Conservation (phyloP, 2,113 vertebrate species). For the Cololabis saira region DNA sequence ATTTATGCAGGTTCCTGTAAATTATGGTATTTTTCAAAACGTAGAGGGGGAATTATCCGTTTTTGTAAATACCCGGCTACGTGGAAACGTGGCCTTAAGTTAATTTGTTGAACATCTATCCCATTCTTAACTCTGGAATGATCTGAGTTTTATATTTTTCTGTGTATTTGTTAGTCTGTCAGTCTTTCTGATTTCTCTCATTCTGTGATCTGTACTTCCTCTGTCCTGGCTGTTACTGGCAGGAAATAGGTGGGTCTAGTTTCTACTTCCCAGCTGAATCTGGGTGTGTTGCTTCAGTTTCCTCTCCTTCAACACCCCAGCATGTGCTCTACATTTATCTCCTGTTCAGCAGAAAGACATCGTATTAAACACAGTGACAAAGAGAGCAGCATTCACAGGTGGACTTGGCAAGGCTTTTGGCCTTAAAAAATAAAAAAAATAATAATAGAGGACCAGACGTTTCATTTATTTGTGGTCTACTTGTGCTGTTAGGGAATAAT, state of each 20-base stretch:
- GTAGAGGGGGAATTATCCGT: too few relatives aligned
- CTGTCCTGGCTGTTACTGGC: constrained; percentile 42
- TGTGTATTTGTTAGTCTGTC: not conserved
- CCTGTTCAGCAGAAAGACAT: not conserved
- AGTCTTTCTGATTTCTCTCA: constrained; percentile 22
- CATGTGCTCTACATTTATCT: constrained; percentile 30
- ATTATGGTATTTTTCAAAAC: too few relatives aligned
- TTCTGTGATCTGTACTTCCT: constrained; percentile 35
- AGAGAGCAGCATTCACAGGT: not conserved
- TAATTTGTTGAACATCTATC: too few relatives aligned
- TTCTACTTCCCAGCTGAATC: constrained; percentile 56
- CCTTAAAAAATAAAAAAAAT: too few relatives aligned
- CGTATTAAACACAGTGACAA: not conserved
- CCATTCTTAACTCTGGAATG: not conserved
- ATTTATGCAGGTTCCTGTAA: too few relatives aligned
- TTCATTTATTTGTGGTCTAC: too few relatives aligned
- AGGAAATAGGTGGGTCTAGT: constrained; percentile 64
- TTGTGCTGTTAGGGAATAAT: too few relatives aligned
- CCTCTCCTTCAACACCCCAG: constrained; percentile 37
- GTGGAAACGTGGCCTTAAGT: too few relatives aligned
- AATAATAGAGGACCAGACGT: too few relatives aligned
- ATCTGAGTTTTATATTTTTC: not conserved
- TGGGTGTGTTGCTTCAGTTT: constrained; percentile 65
- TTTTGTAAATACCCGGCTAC: too few relatives aligned
- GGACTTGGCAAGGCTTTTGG: not conserved